These are phyloP conservation scores for Teleogryllus occipitalis DNA, from an alignment of 1,140 invertebrate genomes.

Conservation along the genomic window DNA sequence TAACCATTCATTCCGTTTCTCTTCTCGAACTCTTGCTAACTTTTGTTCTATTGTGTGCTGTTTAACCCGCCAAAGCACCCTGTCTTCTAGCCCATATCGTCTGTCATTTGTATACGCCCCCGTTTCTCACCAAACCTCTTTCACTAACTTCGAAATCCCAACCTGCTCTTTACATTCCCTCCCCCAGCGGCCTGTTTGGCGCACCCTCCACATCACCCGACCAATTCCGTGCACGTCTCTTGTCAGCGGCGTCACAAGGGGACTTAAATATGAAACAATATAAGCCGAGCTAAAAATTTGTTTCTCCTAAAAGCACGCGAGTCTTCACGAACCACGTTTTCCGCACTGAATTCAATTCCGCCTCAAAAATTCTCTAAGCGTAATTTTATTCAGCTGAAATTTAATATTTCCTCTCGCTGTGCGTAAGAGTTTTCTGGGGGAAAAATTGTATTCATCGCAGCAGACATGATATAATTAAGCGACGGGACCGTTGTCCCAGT, in stretches of 20 bases:
- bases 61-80: too few species aligned
- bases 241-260: background rate
- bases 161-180: background rate
- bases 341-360: background rate
- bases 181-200: background rate
- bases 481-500: background rate
- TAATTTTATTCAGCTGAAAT: background rate
- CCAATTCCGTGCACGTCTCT: background rate
- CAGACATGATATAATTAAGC: conserved; percentile 5
- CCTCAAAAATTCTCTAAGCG: background rate
- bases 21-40: too few species aligned
- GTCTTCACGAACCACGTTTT: background rate
- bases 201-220: too few species aligned
- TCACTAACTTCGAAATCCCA: background rate
- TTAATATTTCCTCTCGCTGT: background rate
- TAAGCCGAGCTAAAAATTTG: background rate
- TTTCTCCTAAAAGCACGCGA: background rate
- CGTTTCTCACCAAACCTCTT: background rate
- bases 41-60: too few species aligned
- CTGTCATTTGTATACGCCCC: too few species aligned
- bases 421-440: background rate
- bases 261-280: background rate
- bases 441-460: background rate
- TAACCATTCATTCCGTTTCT: too few species aligned
- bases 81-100: too few species aligned